Evolutionary conservation across 2,797 vertebrate genomes (phyloP), one percentile per base, ranked within the genome.

Genomic region (Spea hammondii): DNA sequence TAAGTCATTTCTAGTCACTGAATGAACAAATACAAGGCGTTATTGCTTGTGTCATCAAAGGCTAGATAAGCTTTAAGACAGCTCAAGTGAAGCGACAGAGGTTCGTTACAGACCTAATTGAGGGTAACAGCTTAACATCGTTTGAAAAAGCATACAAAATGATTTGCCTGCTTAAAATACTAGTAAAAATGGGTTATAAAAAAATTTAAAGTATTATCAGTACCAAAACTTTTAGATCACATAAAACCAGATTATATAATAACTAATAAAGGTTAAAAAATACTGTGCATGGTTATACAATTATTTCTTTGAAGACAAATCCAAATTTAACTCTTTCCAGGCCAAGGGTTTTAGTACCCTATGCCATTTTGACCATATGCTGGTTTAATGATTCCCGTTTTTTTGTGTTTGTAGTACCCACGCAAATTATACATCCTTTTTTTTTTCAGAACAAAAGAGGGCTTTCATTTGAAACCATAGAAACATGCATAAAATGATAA

Each of bases 41-140:
- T 67, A 81, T 81, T 71, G 55, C n/a, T 75, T 32, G 46, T 77
- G 79, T n/a, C 74, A 82, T 73, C 79, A 82, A 82, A 82, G 64
- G 73, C 59, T 49, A 45, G 74, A 53, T 55, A 69, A 69, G 32
- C 55, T 72, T 47, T 59, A 53, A 48, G 7, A 69, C 13, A 69
- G 57, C 78, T 65, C 78, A 57, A 59, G 78, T 72, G 78, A 80
- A 47, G 66, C 45, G 57, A 70, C 9, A 32, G 6, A 80, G 49
- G 72, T 75, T 75, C 57, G 76, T 46, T 80, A 49, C 10, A 73
- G 69, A 68, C 48, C 54, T 77, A 82, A 77, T 69, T 73, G 79
- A 82, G 55, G 65, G 55, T 44, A 82, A 68, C 55, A 64, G 73
- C 44, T 62, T 77, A 73, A 64, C 74, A 77, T 73, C 67, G 32